Evolutionary conservation across 2,113 vertebrate genomes (phyloP).

Genomic region (Vicugna pacos): DNA sequence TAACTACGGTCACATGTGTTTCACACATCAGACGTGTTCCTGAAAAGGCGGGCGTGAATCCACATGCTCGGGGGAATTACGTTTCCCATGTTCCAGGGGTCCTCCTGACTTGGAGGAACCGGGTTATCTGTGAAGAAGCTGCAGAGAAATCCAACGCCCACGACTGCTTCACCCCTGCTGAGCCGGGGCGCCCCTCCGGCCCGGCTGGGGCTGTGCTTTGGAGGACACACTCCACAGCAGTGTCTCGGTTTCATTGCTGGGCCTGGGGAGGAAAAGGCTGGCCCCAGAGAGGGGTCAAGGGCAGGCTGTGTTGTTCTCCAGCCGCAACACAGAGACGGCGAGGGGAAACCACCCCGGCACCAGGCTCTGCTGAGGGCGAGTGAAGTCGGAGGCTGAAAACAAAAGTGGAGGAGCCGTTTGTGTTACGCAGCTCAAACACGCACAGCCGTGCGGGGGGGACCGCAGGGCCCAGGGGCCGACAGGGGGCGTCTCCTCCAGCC

Average conservation of each 20-base stretch:
- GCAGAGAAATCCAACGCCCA: background rate
- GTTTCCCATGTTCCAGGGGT: too few relatives aligned
- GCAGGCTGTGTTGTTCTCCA: conserved; percentile 59
- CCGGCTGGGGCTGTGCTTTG: background rate
- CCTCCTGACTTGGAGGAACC: background rate
- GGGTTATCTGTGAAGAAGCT: background rate
- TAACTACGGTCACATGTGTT: background rate
- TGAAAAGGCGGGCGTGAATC: background rate
- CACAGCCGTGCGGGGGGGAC: conserved; percentile 28
- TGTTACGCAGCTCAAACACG: conserved; percentile 76
- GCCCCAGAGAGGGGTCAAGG: conserved; percentile 8
- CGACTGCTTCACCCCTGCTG: rapidly evolving
- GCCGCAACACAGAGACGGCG: conserved; percentile 17
- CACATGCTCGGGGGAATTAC: background rate
- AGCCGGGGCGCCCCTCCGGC: rapidly evolving
- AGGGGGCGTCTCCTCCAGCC: background rate
- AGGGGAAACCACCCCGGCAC: conserved; percentile 51
- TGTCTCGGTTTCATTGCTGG: background rate
- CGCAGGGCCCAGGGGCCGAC: background rate
- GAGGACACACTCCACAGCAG: background rate
- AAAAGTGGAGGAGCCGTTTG: conserved; percentile 60
- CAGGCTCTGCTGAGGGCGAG: conserved; percentile 49
- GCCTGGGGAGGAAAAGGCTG: background rate
- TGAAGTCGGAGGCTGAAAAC: conserved; percentile 39
- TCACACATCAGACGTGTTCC: background rate